Conservation (phyloP, 2,797 vertebrate species). For the Eulemur mongoz region DNA sequence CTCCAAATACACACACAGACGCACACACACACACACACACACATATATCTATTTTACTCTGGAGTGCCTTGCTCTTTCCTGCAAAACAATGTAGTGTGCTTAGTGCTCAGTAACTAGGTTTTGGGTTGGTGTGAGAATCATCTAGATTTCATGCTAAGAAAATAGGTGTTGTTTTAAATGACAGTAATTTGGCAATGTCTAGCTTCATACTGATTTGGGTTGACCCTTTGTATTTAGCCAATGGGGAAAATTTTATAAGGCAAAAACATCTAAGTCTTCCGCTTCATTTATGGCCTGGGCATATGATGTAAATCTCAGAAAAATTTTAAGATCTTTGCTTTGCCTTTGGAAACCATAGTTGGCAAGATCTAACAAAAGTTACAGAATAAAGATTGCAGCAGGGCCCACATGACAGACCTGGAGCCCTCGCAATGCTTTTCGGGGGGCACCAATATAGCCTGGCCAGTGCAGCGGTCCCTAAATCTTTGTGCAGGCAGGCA, state of each 20-base stretch:
- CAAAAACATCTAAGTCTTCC: neutral
- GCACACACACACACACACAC: too few relatives aligned
- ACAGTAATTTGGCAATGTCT: neutral
- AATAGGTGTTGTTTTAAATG: neutral
- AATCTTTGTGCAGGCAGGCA: neutral
- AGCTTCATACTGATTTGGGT: neutral
- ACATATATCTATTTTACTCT: neutral
- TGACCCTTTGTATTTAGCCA: neutral
- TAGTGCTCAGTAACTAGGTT: neutral
- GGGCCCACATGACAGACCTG: neutral
- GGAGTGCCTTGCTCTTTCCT: neutral
- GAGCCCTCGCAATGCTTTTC: neutral
- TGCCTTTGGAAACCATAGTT: slow-evolving; percentile 31
- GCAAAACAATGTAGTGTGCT: neutral
- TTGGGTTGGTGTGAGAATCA: neutral
- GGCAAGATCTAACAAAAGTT: neutral
- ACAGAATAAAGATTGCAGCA: neutral
- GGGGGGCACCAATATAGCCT: neutral
- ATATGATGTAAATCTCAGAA: neutral
- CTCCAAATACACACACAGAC: neutral
- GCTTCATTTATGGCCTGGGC: neutral
- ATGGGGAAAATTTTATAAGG: neutral
- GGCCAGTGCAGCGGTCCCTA: neutral
- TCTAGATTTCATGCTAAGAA: neutral
- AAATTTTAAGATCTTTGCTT: slow-evolving; percentile 11